Evolutionary conservation across 2,797 vertebrate species (phyloP).

Genomic region (Gadopsis bispinosus): DNA sequence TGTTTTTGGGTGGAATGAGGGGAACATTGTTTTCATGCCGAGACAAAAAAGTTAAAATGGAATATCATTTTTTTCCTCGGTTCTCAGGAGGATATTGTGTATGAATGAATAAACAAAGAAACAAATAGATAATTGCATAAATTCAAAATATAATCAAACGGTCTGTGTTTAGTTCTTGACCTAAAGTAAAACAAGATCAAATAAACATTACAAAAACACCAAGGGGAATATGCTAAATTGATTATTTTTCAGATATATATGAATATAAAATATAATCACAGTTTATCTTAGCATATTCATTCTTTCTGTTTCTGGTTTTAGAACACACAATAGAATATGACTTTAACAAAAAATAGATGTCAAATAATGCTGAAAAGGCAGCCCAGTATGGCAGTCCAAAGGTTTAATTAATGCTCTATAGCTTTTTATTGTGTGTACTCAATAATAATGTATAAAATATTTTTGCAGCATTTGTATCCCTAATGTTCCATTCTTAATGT

Average conservation of each 20-base stretch:
- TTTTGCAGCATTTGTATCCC: slow-evolving; percentile 27
- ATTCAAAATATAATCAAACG: background rate
- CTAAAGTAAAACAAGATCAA: background rate
- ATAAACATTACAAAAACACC: background rate
- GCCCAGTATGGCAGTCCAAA: background rate
- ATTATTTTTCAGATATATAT: background rate
- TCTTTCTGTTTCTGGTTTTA: background rate
- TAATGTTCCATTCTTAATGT: background rate
- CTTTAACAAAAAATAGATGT: background rate
- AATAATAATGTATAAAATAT: background rate
- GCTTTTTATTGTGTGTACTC: background rate
- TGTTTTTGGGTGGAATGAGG: no score
- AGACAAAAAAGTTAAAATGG: no score
- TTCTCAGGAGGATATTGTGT: no score
- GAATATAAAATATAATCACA: background rate
- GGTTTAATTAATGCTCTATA: background rate
- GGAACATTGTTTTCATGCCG: no score
- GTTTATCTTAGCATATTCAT: background rate
- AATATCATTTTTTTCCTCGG: no score
- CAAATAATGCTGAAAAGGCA: background rate
- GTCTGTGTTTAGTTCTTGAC: background rate
- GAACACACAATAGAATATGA: background rate
- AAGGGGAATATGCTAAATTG: background rate
- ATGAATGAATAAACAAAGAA: background rate
- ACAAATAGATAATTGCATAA: background rate